phyloP scores from a whole-genome alignment of 2,888 invertebrate genomes.

The Physocephala rufipes region DNA sequence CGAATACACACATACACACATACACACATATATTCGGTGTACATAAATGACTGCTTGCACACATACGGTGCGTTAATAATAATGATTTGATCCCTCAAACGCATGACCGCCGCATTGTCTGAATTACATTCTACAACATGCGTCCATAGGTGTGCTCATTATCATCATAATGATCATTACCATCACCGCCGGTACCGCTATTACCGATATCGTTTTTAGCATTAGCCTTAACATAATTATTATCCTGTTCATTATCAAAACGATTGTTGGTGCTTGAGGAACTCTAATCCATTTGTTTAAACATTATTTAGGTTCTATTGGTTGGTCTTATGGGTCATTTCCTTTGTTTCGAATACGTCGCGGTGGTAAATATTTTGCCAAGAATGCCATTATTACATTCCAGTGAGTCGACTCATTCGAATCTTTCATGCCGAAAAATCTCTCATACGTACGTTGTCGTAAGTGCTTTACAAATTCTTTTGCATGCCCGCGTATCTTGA shows the following conservation, averaged over 20 bases:
- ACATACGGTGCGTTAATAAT: no score
- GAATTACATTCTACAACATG: not conserved
- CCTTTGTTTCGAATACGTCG: conserved; percentile 47
- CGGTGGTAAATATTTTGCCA: conserved; percentile 25
- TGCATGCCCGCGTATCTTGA: not conserved
- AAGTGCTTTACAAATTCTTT: conserved; percentile 12
- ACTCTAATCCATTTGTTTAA: conserved; percentile 32
- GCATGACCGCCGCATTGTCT: no score
- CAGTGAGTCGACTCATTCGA: not conserved
- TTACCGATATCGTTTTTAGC: not conserved
- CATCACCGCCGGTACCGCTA: not conserved
- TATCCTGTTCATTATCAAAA: not conserved
- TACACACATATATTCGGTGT: not conserved
- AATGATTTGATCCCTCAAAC: no score
- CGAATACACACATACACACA: no score
- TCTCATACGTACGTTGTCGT: no score
- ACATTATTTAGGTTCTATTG: conserved; percentile 42
- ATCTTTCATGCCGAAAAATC: no score
- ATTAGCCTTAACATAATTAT: not conserved
- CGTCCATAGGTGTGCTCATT: not conserved
- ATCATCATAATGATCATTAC: not conserved
- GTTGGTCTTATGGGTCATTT: conserved; percentile 55
- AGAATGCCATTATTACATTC: not conserved
- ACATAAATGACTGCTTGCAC: conserved; percentile 36
- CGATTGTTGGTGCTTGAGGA: not conserved